Base-by-base conservation (phyloP, 2,113 vertebrate genomes). In the Percina caprodes region DNA sequence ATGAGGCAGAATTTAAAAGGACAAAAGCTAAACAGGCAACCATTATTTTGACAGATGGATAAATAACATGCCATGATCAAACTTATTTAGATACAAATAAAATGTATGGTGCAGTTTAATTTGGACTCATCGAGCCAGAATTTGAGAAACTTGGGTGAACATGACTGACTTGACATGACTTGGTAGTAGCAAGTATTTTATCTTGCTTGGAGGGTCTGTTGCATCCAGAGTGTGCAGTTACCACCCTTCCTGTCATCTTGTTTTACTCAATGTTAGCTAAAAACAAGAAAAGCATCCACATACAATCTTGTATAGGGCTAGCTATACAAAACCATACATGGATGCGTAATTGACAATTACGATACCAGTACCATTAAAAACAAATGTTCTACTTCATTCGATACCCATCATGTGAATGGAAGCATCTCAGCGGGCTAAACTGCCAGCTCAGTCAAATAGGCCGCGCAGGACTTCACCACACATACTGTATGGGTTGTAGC, bases 131-230 rank as follows among this genome's bases (percentile, higher is more conserved):
- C 0, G 19, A 71, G 49, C 26, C 48, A 45, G n/a, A 62, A 8
- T 23, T 45, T 0, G 16, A 26, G 51, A 76, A 51, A 8, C 15
- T 15, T 42, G 6, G 33, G 18, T 33, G 33, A 45, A 60, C 49
- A 35, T 0, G 35, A 39, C n/a, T n/a, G n/a, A n/a, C n/a, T n/a
- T n/a, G n/a, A n/a, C n/a, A n/a, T n/a, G n/a, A n/a, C n/a, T n/a
- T n/a, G n/a, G n/a, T n/a, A n/a, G 6, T n/a, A 13, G 26, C 18
- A 33, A 33, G 33, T 65, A 0, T 42, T 75, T 33, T 1, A 11
- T 42, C 19, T 69, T 39, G 49, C 39, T 19, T 30, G 56, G 9
- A 51, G 42, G 61, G 49, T 51, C 74, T 86, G 69, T 74, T 78
- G 68, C 56, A 81, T 35, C 23, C 39, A 54, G 15, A 52, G 18